Conservation (phyloP, 1,140 invertebrate species). For the Vollenhovia emeryi region DNA sequence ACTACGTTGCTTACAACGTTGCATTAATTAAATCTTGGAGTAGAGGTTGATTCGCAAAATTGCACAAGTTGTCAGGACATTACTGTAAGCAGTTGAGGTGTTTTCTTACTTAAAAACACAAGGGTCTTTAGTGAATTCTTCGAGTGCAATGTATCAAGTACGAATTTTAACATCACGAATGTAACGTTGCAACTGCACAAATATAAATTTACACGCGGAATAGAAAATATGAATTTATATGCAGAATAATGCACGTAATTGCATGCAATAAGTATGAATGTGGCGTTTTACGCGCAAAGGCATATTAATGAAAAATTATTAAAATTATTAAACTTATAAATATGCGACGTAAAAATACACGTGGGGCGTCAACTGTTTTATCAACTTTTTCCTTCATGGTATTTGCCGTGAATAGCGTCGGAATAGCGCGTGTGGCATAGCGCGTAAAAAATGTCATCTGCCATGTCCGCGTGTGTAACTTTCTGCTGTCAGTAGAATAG, state of each 20-base stretch:
- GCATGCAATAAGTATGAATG: not conserved
- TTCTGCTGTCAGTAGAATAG: constrained; percentile 31
- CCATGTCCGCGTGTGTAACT: not conserved
- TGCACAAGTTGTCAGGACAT: not conserved
- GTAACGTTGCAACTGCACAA: not conserved
- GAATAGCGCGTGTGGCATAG: not conserved
- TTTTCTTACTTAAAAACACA: not conserved
- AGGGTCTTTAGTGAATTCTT: not conserved
- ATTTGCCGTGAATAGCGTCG: not conserved
- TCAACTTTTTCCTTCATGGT: not conserved
- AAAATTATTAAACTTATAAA: constrained; percentile 17
- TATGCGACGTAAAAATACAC: not conserved
- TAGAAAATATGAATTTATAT: not conserved
- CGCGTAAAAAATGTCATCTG: not conserved
- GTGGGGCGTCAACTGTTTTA: not conserved
- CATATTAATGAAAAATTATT: constrained; percentile 4
- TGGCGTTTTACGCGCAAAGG: not conserved
- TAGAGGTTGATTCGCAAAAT: not conserved
- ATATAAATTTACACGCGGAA: not conserved
- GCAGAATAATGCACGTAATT: not conserved
- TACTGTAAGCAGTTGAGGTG: not conserved
- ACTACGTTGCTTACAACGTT: not conserved
- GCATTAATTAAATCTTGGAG: constrained; percentile 8
- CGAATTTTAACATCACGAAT: not conserved
- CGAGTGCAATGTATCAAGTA: not conserved